Base-by-base conservation (phyloP, 1,140 invertebrate genomes). In the Nylanderia fulva region DNA sequence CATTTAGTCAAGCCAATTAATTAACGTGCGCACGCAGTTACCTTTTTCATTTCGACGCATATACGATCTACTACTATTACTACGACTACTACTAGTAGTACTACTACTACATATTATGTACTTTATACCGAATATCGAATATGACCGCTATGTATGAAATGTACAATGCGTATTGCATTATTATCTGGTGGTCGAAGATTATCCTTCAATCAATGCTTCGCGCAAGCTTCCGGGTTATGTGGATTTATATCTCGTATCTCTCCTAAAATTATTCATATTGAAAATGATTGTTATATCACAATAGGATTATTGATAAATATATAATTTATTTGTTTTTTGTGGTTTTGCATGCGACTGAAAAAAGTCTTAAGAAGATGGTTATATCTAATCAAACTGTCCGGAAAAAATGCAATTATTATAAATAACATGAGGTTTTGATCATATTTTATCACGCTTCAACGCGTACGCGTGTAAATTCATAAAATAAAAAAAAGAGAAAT, bases 1-100 rank as follows among this genome's bases (percentile, higher is more conserved):
- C 33, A 58, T 72, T 76, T 76, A 63, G 58, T 18, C 24, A 27
- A 63, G 58, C 36, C 74, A 76, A 76, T 76, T 76, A 76, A 76
- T 76, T 63, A 76, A 76, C 58, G 29, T 13, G 39, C 36, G 9
- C 18, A 24, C 24, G 56, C 18, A 29, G 24, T 33, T 11, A 45
- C 15, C 72, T 45, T 61, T 63, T 76, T 58, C 52, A 72, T 58
- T 24, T 58, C 11, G 29, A 24, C 56, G 33, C 11, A 27, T 36
- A 21, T 36, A 2, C n/a, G n/a, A n/a, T n/a, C n/a, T n/a, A n/a
- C n/a, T n/a, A n/a, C n/a, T n/a, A n/a, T n/a, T n/a, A n/a, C n/a
- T n/a, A n/a, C n/a, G n/a, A n/a, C n/a, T n/a, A n/a, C n/a, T n/a
- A n/a, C n/a, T n/a, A n/a, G n/a, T n/a, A n/a, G n/a, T n/a, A n/a